Base-by-base conservation (phyloP, 2,888 invertebrate species). In the Oligia latruncula region DNA sequence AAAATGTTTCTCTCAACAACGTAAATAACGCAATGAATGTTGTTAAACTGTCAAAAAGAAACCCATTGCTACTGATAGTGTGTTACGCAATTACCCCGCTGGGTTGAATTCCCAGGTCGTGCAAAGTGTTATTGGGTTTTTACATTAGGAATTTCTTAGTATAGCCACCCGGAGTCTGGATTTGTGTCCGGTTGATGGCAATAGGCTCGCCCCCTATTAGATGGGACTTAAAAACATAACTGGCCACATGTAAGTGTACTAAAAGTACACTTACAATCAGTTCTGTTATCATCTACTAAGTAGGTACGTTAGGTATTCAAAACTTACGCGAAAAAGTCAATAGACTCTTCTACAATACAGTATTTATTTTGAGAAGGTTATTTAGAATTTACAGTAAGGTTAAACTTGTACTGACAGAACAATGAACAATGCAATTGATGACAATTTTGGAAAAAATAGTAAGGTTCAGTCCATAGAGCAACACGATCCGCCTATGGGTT, bases 351-450 rank as follows among this genome's bases (percentile, higher is more conserved):
- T 11, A n/a, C 29, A 71, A 29, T 46, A 66, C 13, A 46, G 9
- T 71, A 46, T 46, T 35, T 79, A 55, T 58, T 80, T 71, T 58
- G 15, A 40, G 13, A 66, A 71, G 60, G 55, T 55, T 64, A 60
- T 71, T 67, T 67, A 68, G n/a, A 62, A 80, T 71, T 64, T 65
- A 80, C 71, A 49, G 46, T 66, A 29, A 62, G 29, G 11, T 58
- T 58, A 43, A 71, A 49, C 17, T 60, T 43, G 0, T 23, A 60
- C 9, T 72, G 81, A 80, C 73, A 82, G 49, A 71, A 81, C 81
- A 81, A 81, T 81, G 71, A 43, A 84, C 67, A 78, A 64, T 68
- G 23, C 6, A 62, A 62, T 67, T n/a, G 20, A 67, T 58, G 67
- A 35, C 15, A 68, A n/a, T 11, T 58, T 20, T 35, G 6, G 5